Percentiles rank a stretch among this genome's conserved stretches.
Evolutionary conservation across 2,888 invertebrate genomes (phyloP).

Genomic region (Noctuana brunneofusca): DNA sequence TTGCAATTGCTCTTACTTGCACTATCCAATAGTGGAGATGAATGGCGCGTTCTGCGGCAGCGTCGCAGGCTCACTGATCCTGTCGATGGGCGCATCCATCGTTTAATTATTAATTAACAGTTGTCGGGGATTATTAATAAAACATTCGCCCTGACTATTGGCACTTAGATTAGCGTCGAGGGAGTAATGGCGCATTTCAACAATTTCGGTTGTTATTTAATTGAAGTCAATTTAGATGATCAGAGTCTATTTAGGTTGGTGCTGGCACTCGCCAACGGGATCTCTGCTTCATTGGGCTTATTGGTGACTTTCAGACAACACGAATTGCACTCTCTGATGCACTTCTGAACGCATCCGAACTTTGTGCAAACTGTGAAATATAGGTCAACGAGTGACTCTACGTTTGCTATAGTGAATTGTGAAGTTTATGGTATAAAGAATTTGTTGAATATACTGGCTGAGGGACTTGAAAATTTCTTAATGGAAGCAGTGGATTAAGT

Average conservation of each 20-base stretch:
- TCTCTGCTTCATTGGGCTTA: constrained; percentile 83
- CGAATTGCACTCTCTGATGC: constrained; percentile 82
- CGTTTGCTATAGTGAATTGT: constrained; percentile 5
- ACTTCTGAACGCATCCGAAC: constrained; percentile 73
- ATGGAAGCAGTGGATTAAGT: not conserved
- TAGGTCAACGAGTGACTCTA: constrained; percentile 49
- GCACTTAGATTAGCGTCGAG: constrained; percentile 82
- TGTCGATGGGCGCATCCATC: constrained; percentile 59
- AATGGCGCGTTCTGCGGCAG: constrained; percentile 41
- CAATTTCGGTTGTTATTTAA: constrained; percentile 84
- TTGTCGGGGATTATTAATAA: constrained; percentile 78
- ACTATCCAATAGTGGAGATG: not conserved
- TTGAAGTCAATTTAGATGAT: constrained; percentile 84
- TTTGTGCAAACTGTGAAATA: constrained; percentile 49
- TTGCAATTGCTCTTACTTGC: not conserved
- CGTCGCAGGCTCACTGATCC: constrained; percentile 61
- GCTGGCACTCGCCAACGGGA: constrained; percentile 81
- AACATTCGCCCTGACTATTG: constrained; percentile 81
- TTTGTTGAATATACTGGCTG: not conserved
- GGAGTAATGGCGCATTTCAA: constrained; percentile 83
- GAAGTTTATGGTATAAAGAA: not conserved
- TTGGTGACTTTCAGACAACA: constrained; percentile 83
- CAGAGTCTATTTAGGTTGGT: constrained; percentile 84
- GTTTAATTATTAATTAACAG: constrained; percentile 80
- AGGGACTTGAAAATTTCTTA: not conserved